These are phyloP conservation scores for Rhinatrema bivittatum DNA, from an alignment of 2,797 vertebrate species.

Conservation along the genomic window DNA sequence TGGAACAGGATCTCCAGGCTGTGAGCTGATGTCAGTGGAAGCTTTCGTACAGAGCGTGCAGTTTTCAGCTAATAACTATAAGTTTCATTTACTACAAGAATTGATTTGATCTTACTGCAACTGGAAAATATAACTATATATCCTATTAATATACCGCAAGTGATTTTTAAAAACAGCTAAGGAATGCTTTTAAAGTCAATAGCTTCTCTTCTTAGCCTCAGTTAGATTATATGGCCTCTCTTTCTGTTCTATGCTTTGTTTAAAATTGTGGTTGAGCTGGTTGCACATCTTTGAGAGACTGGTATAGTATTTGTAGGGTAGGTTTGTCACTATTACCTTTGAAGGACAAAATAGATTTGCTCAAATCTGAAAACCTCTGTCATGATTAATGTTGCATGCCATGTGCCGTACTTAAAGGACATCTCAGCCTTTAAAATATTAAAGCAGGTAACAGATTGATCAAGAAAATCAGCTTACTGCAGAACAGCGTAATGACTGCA, in stretches of 20 bases:
- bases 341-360: constrained; percentile 13
- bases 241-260: constrained; percentile 14
- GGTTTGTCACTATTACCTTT: constrained; percentile 3
- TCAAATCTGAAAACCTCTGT: constrained; percentile 13
- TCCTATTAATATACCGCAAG: constrained; percentile 36
- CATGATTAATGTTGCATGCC: constrained; percentile 8
- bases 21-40: too few relatives aligned
- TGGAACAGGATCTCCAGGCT: too few relatives aligned
- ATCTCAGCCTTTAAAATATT: constrained; percentile 21
- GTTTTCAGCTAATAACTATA: too few relatives aligned
- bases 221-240: constrained; percentile 13
- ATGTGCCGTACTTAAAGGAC: constrained; percentile 1
- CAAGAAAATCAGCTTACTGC: constrained; percentile 23
- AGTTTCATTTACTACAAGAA: constrained; percentile 27
- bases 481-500: constrained; percentile 13
- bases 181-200: constrained; percentile 36
- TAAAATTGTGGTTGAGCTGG: neutral
- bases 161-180: constrained; percentile 26
- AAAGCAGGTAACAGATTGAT: constrained; percentile 25
- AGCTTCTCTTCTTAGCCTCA: constrained; percentile 28
- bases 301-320: too few relatives aligned
- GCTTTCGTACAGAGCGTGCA: too few relatives aligned
- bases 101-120: constrained; percentile 39
- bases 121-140: constrained; percentile 37
- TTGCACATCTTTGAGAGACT: constrained; percentile 9